phyloP scores from a whole-genome alignment of 1,140 invertebrate genomes.

The Calliphora vicina region DNA sequence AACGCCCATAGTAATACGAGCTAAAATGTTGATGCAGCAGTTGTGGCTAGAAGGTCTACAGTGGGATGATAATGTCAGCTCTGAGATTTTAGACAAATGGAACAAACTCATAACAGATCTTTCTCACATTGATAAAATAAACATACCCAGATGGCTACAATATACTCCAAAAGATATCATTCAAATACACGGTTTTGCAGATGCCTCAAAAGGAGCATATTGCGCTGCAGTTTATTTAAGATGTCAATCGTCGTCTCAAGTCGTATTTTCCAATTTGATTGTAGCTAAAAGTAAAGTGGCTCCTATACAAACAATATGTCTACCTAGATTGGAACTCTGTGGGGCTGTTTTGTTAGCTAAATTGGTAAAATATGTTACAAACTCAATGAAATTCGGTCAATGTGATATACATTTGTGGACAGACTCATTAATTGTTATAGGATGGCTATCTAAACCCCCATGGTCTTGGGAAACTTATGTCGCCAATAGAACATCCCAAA shows the following conservation, averaged over 20 bases:
- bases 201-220: not conserved
- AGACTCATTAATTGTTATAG: no score
- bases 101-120: not conserved
- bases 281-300: not conserved
- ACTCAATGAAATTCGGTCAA: not conserved
- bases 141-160: not conserved
- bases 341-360: not conserved
- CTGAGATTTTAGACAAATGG: not conserved
- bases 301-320: not conserved
- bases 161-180: not conserved
- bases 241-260: not conserved
- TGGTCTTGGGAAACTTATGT: not conserved
- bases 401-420: not conserved
- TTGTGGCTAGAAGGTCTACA: conserved; percentile 20
- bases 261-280: not conserved
- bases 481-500: not conserved
- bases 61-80: conserved; percentile 6
- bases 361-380: not conserved
- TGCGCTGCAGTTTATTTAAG: not conserved
- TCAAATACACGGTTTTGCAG: not conserved
- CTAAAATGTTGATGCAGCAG: conserved; percentile 25
- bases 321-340: not conserved
- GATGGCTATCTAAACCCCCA: no score
- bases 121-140: not conserved
- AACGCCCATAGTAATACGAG: not conserved